Evolutionary conservation across 2,113 vertebrate species (phyloP), one percentile per base, ranked within the genome.

Genomic region (Epinephelus fuscoguttatus): DNA sequence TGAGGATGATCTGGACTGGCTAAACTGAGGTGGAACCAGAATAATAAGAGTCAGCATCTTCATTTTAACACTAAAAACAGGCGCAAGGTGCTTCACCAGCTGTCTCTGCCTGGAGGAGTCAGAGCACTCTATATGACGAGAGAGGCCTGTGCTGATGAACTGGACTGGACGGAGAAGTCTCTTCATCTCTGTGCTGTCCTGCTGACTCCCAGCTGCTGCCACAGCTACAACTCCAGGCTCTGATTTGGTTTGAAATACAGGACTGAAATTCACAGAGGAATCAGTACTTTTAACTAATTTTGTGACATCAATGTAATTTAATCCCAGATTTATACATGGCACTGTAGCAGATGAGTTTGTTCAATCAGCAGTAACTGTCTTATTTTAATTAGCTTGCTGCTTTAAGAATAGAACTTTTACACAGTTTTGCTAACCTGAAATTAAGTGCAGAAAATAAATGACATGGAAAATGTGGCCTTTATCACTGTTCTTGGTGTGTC

Each of bases 1-100:
- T 0, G 96, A 98, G 0, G 95, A 97, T 0, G 97, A 98, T 64
- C 92, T 96, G 91, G 97, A 96, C 90, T 99, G 98, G 98, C 89
- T 98, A 82, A 96, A 96, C 81, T 98, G 95, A 99, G 47, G 10
- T 45, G 25, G 27, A 63, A 50, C 25, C 37, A 42, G 60, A 69
- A 25, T 45, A 10, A n/a, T 61, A 23, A 4, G 12, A 42, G 50
- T 70, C 1, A 13, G 49, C 25, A 0, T 82, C 37, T 71, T 60
- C 1, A 82, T 60, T 50, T 40, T 6, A 69, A 52, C 21, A 33
- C 9, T 13, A 4, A 33, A 76, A 52, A 30, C 30, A 33, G 10
- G 4, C 0, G 1, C 2, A 0, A 4, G 49, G 7, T 37, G 33
- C 52, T 53, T 57, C 12, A 61, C 3, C 1, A 49, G 68, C 53